A percentile compares a stretch with the other conserved stretches of the same genome.
Evolutionary conservation across 2,797 vertebrate species (phyloP).

Genomic region (Catharus ustulatus): DNA sequence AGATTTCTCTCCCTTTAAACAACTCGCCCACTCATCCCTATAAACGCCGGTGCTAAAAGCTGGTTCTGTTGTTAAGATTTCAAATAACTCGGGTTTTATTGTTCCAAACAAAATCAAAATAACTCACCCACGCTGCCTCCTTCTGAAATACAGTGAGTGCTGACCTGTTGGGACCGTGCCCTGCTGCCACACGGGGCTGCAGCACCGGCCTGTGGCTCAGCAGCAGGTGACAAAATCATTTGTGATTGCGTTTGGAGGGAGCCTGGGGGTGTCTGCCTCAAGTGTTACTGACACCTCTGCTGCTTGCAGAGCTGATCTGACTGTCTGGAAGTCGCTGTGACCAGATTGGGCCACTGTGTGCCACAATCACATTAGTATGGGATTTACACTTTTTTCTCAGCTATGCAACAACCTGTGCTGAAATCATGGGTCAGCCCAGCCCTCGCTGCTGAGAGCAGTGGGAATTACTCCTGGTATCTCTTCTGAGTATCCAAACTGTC

Average conservation of each 20-base stretch:
- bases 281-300: not conserved
- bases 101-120: slow-evolving; percentile 67
- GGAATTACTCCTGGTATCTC: not conserved
- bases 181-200: not conserved
- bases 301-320: not conserved
- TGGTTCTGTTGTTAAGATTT: slow-evolving; percentile 54
- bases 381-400: not conserved
- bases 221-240: not conserved
- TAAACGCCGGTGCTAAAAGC: slow-evolving; percentile 51
- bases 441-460: not conserved
- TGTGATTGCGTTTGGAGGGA: not conserved
- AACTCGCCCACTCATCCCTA: slow-evolving; percentile 63
- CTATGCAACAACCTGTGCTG: not conserved
- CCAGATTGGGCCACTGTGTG: not conserved
- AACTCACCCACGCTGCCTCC: slow-evolving; percentile 46
- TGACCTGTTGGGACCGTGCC: not conserved
- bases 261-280: not conserved
- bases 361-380: not conserved
- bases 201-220: not conserved
- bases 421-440: not conserved
- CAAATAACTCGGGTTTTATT: slow-evolving; percentile 46
- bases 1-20: slow-evolving; percentile 26
- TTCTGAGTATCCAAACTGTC: not conserved
- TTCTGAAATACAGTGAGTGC: not conserved
- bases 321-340: not conserved